Evolutionary conservation across 2,113 vertebrate species (phyloP).

Genomic region (Melospiza melodia): DNA sequence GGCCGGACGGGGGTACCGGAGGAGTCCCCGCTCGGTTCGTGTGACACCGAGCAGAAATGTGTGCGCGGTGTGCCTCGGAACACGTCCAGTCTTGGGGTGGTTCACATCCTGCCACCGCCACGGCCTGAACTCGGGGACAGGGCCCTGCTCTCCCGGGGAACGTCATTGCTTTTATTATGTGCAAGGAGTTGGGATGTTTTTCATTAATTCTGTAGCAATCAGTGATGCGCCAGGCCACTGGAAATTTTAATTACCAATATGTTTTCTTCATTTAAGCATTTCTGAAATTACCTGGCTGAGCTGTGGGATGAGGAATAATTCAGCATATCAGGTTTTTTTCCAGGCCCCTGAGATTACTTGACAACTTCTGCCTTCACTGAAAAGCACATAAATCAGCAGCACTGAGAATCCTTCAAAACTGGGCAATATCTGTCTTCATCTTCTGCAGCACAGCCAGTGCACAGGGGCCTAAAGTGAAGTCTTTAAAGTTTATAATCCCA

Average conservation of each 20-base stretch:
- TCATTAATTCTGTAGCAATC: not conserved
- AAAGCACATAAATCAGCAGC: not conserved
- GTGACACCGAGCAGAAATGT: not conserved
- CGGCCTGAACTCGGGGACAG: not conserved
- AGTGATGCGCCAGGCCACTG: rapidly evolving
- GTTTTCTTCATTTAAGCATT: not conserved
- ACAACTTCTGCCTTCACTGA: not conserved
- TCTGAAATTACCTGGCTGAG: not conserved
- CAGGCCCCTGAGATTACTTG: too few relatives aligned
- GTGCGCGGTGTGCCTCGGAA: not conserved
- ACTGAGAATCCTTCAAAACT: not conserved
- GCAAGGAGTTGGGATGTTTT: not conserved
- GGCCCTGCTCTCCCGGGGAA: not conserved
- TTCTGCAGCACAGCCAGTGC: not conserved
- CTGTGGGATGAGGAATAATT: not conserved
- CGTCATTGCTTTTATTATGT: rapidly evolving
- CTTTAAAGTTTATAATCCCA: not conserved
- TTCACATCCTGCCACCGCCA: not conserved
- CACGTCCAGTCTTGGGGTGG: not conserved
- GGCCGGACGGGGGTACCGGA: not conserved
- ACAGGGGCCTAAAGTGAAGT: not conserved
- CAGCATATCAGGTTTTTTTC: too few relatives aligned
- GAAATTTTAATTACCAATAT: not conserved
- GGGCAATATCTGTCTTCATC: too few relatives aligned
- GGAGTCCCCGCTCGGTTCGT: not conserved